A percentile compares a stretch with the other conserved stretches of the same genome.
Evolutionary conservation across 2,888 invertebrate genomes (phyloP).

Genomic region (Xanthia togata): DNA sequence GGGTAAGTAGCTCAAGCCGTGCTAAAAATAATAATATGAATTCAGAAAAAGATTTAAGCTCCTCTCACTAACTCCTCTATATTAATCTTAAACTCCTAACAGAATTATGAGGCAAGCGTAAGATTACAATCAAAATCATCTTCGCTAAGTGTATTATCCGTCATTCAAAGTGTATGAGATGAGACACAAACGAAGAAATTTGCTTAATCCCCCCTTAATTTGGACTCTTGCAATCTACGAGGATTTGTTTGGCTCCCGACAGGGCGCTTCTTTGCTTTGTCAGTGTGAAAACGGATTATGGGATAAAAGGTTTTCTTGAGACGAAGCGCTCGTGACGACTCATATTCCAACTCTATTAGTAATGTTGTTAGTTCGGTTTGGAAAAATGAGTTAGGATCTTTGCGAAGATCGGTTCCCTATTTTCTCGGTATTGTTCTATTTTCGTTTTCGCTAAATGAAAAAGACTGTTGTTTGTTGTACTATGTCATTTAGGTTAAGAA

Average conservation of each 20-base stretch:
- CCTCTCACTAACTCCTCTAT: background rate
- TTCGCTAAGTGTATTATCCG: slow-evolving; percentile 65
- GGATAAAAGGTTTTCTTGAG: slow-evolving; percentile 74
- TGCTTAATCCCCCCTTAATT: slow-evolving; percentile 84
- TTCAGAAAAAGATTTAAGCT: background rate
- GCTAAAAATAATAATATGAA: background rate
- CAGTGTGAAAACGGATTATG: slow-evolving; percentile 84
- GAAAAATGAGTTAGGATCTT: slow-evolving; percentile 41
- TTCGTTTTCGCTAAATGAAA: background rate
- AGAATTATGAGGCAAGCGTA: slow-evolving; percentile 46
- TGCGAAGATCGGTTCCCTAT: slow-evolving; percentile 30
- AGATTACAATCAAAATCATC: slow-evolving; percentile 63
- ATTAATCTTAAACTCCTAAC: slow-evolving; percentile 6
- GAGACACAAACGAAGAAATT: slow-evolving; percentile 79
- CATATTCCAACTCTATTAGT: slow-evolving; percentile 76
- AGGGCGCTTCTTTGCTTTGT: slow-evolving; percentile 80
- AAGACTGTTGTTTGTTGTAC: slow-evolving; percentile 9
- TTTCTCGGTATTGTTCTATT: background rate
- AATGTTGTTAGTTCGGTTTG: slow-evolving; percentile 61
- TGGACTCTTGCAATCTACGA: slow-evolving; percentile 80
- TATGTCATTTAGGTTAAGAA: slow-evolving; percentile 13
- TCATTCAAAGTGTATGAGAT: slow-evolving; percentile 67
- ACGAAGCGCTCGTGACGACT: slow-evolving; percentile 70
- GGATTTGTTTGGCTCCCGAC: slow-evolving; percentile 81
- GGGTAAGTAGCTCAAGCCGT: background rate